Evolutionary conservation across 2,888 invertebrate genomes (phyloP).

Genomic region (Mimachlamys varia): DNA sequence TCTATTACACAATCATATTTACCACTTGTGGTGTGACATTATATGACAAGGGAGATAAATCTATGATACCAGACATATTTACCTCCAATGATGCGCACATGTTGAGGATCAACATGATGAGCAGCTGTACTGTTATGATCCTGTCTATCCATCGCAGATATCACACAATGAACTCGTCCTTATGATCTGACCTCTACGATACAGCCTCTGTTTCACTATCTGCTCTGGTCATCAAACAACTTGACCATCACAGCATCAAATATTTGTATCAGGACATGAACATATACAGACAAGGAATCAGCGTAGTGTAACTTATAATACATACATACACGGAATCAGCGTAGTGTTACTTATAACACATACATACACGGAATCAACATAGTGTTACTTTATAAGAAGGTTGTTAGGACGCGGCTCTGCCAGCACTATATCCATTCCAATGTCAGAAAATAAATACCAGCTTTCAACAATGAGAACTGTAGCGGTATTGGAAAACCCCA

Average conservation of each 20-base stretch:
- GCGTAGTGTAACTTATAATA: no score
- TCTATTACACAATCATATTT: no score
- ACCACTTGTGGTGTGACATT: no score
- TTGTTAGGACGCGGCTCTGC: background rate
- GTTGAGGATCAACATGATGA: background rate
- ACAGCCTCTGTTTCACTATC: constrained; percentile 10
- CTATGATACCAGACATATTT: background rate
- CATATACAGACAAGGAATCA: no score
- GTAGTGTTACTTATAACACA: no score
- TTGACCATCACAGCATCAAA: background rate
- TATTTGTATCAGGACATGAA: no score
- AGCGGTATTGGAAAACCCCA: constrained; percentile 11
- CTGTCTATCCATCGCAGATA: background rate
- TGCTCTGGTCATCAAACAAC: background rate
- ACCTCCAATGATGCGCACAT: constrained; percentile 13
- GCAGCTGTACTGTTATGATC: background rate
- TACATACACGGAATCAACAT: no score
- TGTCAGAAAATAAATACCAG: background rate
- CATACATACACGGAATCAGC: no score
- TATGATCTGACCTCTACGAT: background rate
- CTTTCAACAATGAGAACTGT: constrained; percentile 2
- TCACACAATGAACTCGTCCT: background rate
- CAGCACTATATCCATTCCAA: background rate
- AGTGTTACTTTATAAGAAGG: background rate
- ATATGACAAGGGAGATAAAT: no score